Evolutionary conservation across 2,888 invertebrate species (phyloP).

Genomic region (Aphidoletes aphidimyza): DNA sequence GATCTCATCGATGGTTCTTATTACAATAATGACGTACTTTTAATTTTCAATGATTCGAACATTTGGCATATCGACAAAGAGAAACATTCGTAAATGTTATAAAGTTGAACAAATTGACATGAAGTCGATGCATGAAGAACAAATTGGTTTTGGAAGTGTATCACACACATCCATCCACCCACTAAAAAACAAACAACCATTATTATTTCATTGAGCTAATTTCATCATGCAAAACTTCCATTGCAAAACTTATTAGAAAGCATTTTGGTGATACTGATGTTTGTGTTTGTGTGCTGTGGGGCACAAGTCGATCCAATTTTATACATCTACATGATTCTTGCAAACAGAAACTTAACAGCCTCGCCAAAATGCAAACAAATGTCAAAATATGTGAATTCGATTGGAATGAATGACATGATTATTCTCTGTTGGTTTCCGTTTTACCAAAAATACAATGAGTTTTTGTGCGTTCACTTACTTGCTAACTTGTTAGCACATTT

Average conservation of each 20-base stretch:
- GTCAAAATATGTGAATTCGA: not conserved
- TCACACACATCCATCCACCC: not conserved
- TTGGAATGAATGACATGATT: conserved; percentile 51
- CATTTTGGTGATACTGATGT: not conserved
- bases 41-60: not conserved
- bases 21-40: conserved; percentile 42
- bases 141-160: not conserved
- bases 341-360: conserved; percentile 35
- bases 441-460: not conserved
- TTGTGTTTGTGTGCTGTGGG: not conserved
- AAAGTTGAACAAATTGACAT: not conserved
- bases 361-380: not conserved
- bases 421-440: not conserved
- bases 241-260: conserved; percentile 12
- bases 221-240: not conserved
- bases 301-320: not conserved
- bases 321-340: not conserved
- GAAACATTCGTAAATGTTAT: not conserved
- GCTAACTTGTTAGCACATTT: no score
- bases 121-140: not conserved
- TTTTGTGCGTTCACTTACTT: no score
- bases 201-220: conserved; percentile 33
- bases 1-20: conserved; percentile 37
- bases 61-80: not conserved
- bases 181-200: conserved; percentile 33